A percentile compares a stretch with the other conserved stretches of the same genome.
Conservation (phyloP, 2,888 invertebrate genomes). For the Platycnemis pennipes region DNA sequence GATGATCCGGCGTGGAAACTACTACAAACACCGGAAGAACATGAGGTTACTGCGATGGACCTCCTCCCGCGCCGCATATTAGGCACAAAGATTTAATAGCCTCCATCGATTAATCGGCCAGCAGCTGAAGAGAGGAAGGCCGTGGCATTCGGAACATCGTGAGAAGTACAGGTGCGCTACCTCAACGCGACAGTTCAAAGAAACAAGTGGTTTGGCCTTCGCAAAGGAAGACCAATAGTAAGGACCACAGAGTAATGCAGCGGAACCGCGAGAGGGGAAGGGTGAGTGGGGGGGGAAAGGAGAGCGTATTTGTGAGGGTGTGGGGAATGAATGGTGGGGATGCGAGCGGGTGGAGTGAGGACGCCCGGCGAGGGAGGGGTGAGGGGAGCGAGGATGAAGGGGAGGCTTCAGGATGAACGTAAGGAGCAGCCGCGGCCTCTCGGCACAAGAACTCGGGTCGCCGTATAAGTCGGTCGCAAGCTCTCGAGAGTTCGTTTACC, state of each 20-base stretch:
- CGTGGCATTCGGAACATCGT: neutral
- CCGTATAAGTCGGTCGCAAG: neutral
- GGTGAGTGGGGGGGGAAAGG: neutral
- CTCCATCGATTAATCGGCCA: neutral
- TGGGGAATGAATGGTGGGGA: neutral
- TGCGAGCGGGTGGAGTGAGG: neutral
- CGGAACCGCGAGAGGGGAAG: neutral
- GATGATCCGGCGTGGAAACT: neutral
- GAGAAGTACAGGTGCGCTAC: neutral
- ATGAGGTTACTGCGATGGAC: neutral
- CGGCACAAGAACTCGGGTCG: slow-evolving; percentile 8
- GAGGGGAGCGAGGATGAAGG: neutral
- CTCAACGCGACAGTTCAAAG: neutral
- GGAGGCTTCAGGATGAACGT: neutral
- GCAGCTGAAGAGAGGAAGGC: neutral
- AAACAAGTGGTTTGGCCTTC: neutral
- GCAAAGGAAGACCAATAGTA: neutral
- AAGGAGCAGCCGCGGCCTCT: neutral
- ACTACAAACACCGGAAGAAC: neutral
- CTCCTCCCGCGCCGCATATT: neutral
- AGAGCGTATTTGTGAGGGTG: neutral
- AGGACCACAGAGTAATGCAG: slow-evolving; percentile 4
- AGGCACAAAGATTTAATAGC: neutral
- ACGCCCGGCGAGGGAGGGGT: neutral
- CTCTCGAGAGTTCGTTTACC: slow-evolving; percentile 36